phyloP scores from a whole-genome alignment of 2,797 vertebrate genomes.

The Emys orbicularis region DNA sequence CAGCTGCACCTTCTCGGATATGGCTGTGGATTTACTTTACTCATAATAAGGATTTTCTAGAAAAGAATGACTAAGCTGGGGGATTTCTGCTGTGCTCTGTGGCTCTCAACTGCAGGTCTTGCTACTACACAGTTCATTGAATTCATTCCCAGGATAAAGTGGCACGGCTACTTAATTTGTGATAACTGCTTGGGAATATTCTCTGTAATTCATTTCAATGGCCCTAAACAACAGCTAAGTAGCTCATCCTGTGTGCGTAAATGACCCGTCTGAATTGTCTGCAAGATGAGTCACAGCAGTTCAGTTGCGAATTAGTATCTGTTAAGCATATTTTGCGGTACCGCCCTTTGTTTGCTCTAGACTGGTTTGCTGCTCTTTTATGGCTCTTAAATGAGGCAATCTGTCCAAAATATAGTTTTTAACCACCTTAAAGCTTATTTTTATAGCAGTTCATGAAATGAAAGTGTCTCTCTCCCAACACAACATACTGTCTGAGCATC shows the following conservation, averaged over 20 bases:
- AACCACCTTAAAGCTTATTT: background rate
- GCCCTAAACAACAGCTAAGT: slow-evolving; percentile 16
- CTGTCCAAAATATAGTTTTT: background rate
- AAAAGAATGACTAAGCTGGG: slow-evolving; percentile 64
- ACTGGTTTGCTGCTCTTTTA: background rate
- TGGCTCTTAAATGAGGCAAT: background rate
- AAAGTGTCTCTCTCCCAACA: background rate
- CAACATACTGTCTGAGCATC: background rate
- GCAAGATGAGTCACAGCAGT: background rate
- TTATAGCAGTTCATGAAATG: background rate
- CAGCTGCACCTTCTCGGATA: slow-evolving; percentile 66
- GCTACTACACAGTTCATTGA: slow-evolving; percentile 18
- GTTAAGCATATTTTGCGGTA: accelerated
- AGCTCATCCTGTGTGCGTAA: slow-evolving; percentile 30
- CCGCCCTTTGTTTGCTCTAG: background rate
- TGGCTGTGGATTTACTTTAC: slow-evolving; percentile 72
- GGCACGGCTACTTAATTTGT: slow-evolving; percentile 41
- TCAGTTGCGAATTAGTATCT: background rate
- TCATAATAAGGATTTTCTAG: slow-evolving; percentile 64
- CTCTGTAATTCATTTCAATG: slow-evolving; percentile 48
- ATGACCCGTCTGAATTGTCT: slow-evolving; percentile 21
- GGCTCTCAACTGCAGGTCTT: slow-evolving; percentile 65
- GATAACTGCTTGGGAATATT: slow-evolving; percentile 15
- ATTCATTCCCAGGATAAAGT: slow-evolving; percentile 45
- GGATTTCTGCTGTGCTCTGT: slow-evolving; percentile 66